Evolutionary conservation across 2,888 invertebrate species (phyloP).

Genomic region (Drosophila vallismaia): DNA sequence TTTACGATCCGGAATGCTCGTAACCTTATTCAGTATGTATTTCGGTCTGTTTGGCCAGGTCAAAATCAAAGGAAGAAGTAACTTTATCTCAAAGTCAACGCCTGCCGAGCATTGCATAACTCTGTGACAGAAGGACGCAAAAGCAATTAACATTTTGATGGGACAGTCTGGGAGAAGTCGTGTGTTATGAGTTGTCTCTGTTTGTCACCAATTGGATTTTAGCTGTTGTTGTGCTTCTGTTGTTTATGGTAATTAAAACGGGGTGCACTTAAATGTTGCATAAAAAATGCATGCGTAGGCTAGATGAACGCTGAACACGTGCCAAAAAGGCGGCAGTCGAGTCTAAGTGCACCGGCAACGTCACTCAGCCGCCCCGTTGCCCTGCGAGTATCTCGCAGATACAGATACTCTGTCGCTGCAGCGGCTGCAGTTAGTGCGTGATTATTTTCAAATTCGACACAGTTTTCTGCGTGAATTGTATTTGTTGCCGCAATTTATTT

Average conservation of each 20-base stretch:
- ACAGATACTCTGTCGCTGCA: conserved; percentile 46
- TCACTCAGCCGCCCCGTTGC: conserved; percentile 63
- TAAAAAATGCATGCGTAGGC: conserved; percentile 67
- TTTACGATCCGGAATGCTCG: conserved; percentile 23
- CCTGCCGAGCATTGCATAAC: conserved; percentile 38
- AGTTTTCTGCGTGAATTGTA: conserved; percentile 74
- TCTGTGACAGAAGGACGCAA: conserved; percentile 35
- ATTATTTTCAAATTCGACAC: conserved; percentile 80
- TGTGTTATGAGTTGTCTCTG: conserved; percentile 47
- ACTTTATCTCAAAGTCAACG: conserved; percentile 35
- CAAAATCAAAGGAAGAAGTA: not conserved
- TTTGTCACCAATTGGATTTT: conserved; percentile 56
- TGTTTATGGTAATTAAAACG: conserved; percentile 73
- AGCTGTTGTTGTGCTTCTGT: conserved; percentile 12
- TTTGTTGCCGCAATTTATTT: conserved; percentile 71
- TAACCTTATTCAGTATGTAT: conserved; percentile 18
- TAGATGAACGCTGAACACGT: conserved; percentile 73
- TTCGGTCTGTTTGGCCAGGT: not conserved
- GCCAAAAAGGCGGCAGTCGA: conserved; percentile 59
- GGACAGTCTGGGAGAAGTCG: conserved; percentile 33
- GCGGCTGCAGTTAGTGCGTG: conserved; percentile 72
- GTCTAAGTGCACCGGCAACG: conserved; percentile 70
- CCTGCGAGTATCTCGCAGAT: conserved; percentile 51
- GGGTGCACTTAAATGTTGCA: conserved; percentile 74
- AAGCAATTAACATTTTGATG: conserved; percentile 76